phyloP scores from a whole-genome alignment of 2,888 invertebrate genomes.

The Baccha elongata region DNA sequence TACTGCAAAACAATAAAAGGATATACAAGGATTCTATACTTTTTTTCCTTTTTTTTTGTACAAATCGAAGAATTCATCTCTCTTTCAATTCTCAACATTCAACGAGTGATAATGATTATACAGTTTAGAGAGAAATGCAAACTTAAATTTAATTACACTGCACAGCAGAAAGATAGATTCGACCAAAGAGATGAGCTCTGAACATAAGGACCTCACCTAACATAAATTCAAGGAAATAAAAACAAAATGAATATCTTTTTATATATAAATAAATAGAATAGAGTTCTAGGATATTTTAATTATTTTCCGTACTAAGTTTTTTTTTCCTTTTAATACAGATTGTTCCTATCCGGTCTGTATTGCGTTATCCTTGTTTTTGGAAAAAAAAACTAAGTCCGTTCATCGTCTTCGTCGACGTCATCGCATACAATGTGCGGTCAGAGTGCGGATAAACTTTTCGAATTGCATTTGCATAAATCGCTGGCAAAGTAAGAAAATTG shows the following conservation, averaged over 20 bases:
- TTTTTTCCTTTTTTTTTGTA: constrained; percentile 1
- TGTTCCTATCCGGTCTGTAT: not conserved
- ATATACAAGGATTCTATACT: constrained; percentile 34
- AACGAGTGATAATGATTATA: constrained; percentile 68
- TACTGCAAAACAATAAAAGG: constrained; percentile 15
- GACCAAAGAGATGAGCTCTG: constrained; percentile 1
- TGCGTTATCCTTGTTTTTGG: constrained; percentile 5
- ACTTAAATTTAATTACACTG: constrained; percentile 69
- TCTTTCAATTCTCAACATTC: constrained; percentile 40
- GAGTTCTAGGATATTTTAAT: constrained; percentile 70
- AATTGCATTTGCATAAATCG: constrained; percentile 73
- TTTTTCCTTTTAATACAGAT: constrained; percentile 7
- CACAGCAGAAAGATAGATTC: not conserved
- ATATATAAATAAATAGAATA: constrained; percentile 28
- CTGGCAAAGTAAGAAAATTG: constrained; percentile 69
- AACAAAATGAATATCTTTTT: constrained; percentile 13
- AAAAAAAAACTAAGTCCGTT: constrained; percentile 13
- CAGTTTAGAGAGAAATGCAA: constrained; percentile 73
- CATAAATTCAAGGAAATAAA: constrained; percentile 25
- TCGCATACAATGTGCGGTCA: constrained; percentile 50
- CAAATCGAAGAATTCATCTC: constrained; percentile 66
- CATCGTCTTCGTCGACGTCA: not conserved
- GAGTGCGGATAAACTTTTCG: constrained; percentile 71
- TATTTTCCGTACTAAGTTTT: constrained; percentile 60
- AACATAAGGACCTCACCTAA: constrained; percentile 4